Base-by-base conservation (phyloP, 1,140 invertebrate species). In the Grapholita molesta region DNA sequence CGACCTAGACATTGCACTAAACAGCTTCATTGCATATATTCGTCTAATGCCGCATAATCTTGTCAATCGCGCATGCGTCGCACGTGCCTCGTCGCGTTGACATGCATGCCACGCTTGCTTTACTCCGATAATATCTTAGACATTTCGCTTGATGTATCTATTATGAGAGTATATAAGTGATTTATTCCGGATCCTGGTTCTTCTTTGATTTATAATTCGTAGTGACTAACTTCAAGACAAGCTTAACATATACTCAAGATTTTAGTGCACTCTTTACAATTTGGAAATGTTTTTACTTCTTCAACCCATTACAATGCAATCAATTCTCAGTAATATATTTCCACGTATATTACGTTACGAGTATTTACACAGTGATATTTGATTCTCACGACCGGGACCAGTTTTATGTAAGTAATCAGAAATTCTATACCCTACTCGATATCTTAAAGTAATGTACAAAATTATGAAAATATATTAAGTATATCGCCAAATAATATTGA, bases 101-200 rank as follows among this genome's bases (percentile, higher is more conserved):
- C 68, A 79, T 78, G 72, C 80, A 74, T 74, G 72, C 75, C 75
- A 78, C 71, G 80, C 42, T 66, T 68, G 70, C 55, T 57, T 61
- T 61, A 61, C 55, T 71, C 57, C 67, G 76, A 80, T 79, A 80
- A 74, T 71, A 78, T 75, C 72, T 68, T 68, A 12, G 35, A 21
- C 64, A 72, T 69, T 70, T 69, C 69, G 72, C 71, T 69, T 71
- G 67, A 69, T 67, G 72, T 70, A 69, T 72, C 71, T 71, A 72
- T 67, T 74, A 71, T 57, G 74, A 68, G 66, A 53, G 55, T 48
- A 21, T 48, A 21, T 9, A 48, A 48, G 24, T 61, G 55, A 61
- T 28, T 30, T 30, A 28, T 61, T 61, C n/a, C 4, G 7, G 23
- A 61, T 61, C 55, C 24, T 61, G 1, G 42, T 48, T 48, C 42